These are phyloP conservation scores for Danio kyathit DNA, from an alignment of 2,797 vertebrate genomes.

Conservation along the genomic window DNA sequence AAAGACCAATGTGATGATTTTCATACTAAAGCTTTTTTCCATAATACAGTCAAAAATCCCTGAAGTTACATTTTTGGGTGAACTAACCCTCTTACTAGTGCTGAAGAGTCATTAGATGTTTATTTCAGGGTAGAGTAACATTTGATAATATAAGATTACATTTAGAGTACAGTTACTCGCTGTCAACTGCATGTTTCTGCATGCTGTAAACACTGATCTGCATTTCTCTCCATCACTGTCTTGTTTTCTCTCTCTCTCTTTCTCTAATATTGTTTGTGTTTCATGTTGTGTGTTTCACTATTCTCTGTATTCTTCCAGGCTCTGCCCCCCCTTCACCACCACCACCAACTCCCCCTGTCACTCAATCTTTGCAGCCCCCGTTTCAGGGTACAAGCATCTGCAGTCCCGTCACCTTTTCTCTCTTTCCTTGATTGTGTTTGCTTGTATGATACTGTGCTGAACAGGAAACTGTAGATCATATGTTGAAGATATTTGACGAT, in stretches of 20 bases:
- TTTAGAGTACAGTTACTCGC: not conserved
- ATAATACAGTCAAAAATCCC: not conserved
- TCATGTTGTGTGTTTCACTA: slow-evolving; percentile 72
- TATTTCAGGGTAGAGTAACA: slow-evolving; percentile 3
- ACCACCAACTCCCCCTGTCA: slow-evolving; percentile 84
- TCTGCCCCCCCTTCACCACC: slow-evolving; percentile 82
- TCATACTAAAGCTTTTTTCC: not conserved
- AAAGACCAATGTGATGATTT: not conserved
- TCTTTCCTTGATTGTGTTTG: not conserved
- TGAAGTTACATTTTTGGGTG: slow-evolving; percentile 5
- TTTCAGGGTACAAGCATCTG: slow-evolving; percentile 84
- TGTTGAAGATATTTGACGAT: too few relatives aligned
- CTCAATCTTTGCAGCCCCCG: slow-evolving; percentile 79
- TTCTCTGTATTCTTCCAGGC: slow-evolving; percentile 83
- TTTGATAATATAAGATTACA: not conserved
- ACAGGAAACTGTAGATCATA: not conserved
- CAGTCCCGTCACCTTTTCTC: slow-evolving; percentile 35
- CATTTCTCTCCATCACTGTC: slow-evolving; percentile 9
- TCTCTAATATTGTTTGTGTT: slow-evolving; percentile 13
- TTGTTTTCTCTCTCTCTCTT: slow-evolving; percentile 15
- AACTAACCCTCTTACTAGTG: slow-evolving; percentile 15
- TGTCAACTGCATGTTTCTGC: slow-evolving; percentile 62
- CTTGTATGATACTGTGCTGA: not conserved
- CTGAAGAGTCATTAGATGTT: slow-evolving; percentile 4
- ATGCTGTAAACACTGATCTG: slow-evolving; percentile 39